Percentiles rank a stretch among this genome's conserved stretches.
Evolutionary conservation across 2,888 invertebrate species (phyloP).

Genomic region (Opisthograptis luteolata): DNA sequence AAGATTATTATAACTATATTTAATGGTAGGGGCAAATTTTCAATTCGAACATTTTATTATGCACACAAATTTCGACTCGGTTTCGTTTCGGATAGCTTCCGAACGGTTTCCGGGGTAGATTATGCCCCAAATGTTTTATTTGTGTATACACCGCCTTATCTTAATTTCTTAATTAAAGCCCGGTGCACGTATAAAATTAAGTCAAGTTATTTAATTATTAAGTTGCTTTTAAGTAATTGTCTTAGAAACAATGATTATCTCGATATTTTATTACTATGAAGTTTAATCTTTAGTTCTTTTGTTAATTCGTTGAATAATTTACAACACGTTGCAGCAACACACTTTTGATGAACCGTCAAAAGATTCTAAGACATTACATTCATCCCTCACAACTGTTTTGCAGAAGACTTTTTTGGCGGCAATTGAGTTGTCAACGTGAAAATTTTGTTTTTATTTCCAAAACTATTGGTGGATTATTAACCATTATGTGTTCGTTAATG

Average conservation of each 20-base stretch:
- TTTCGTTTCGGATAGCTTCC: conserved; percentile 70
- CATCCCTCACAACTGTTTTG: too few relatives aligned
- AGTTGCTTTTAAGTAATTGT: conserved; percentile 51
- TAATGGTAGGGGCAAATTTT: conserved; percentile 50
- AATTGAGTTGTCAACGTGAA: too few relatives aligned
- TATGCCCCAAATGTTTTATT: conserved; percentile 72
- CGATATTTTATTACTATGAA: conserved; percentile 18
- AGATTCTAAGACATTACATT: too few relatives aligned
- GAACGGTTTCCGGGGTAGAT: conserved; percentile 74
- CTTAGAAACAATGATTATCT: conserved; percentile 35
- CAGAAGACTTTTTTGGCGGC: too few relatives aligned
- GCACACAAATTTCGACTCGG: conserved; percentile 63
- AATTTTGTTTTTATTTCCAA: too few relatives aligned
- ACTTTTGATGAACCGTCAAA: too few relatives aligned
- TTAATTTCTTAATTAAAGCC: conserved; percentile 79
- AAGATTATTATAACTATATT: too few relatives aligned
- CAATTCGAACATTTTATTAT: conserved; percentile 63
- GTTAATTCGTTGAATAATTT: conserved; percentile 28
- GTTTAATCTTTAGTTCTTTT: conserved; percentile 27
- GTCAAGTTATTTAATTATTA: conserved; percentile 24
- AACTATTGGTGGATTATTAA: too few relatives aligned
- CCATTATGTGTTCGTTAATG: too few relatives aligned
- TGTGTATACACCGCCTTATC: conserved; percentile 69
- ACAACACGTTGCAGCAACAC: too few relatives aligned
- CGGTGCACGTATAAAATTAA: conserved; percentile 49